Conservation (phyloP, 2,113 vertebrate species). For the Larimichthys crocea region DNA sequence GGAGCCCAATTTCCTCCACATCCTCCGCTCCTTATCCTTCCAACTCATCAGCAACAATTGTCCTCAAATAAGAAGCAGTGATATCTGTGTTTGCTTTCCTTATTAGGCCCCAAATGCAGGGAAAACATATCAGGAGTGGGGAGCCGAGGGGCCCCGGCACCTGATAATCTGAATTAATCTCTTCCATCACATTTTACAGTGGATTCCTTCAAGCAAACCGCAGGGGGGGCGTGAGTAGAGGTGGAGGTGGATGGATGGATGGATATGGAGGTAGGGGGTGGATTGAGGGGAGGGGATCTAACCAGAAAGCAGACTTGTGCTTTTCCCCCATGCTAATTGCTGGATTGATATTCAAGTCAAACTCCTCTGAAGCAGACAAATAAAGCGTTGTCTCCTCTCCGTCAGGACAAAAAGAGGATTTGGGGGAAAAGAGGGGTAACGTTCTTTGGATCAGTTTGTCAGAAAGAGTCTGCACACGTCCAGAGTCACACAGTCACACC, state of each 20-base stretch:
- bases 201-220: constrained; percentile 65
- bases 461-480: no score
- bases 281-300: background rate
- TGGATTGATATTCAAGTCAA: constrained; percentile 68
- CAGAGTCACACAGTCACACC: no score
- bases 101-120: constrained; percentile 65
- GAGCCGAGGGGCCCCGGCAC: constrained; percentile 54
- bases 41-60: constrained; percentile 74
- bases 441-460: background rate
- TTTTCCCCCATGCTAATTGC: constrained; percentile 41
- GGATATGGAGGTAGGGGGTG: background rate
- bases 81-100: constrained; percentile 74
- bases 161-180: constrained; percentile 86
- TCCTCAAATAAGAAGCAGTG: constrained; percentile 59
- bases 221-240: constrained; percentile 27
- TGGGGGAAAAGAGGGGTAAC: background rate
- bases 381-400: constrained; percentile 1
- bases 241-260: background rate
- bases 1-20: constrained; percentile 75
- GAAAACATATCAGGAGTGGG: constrained; percentile 66
- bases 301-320: constrained; percentile 20
- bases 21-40: constrained; percentile 77
- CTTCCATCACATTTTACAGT: constrained; percentile 67
- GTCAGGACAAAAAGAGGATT: constrained; percentile 2
- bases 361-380: constrained; percentile 43